phyloP scores from a whole-genome alignment of 2,888 invertebrate species.

The Eupithecia tripunctaria region DNA sequence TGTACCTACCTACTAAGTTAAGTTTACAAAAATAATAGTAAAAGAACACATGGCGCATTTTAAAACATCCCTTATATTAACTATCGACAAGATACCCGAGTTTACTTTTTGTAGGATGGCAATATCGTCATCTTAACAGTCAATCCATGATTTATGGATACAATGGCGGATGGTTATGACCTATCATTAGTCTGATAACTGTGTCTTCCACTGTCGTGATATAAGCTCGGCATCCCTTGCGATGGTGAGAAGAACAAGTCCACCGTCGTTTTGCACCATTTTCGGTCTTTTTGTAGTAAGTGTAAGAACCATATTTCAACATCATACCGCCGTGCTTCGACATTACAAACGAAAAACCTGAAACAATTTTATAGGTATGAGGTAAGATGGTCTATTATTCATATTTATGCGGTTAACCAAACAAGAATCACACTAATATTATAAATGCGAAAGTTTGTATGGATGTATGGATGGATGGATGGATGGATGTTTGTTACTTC shows the following conservation, averaged over 20 bases:
- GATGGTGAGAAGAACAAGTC: slow-evolving; percentile 7
- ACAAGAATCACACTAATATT: too few species aligned
- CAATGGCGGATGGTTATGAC: background rate
- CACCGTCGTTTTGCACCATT: slow-evolving; percentile 19
- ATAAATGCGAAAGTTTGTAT: too few species aligned
- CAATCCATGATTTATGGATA: too few species aligned
- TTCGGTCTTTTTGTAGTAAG: slow-evolving; percentile 7
- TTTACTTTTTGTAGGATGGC: too few species aligned
- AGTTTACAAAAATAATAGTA: too few species aligned
- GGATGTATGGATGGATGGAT: too few species aligned
- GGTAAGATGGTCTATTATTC: background rate
- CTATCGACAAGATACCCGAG: too few species aligned
- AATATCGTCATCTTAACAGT: too few species aligned
- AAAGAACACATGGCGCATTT: too few species aligned
- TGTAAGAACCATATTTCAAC: slow-evolving; percentile 3
- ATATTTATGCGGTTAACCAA: background rate
- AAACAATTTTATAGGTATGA: background rate
- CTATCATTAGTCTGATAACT: slow-evolving; percentile 26
- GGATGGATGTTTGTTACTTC: too few species aligned
- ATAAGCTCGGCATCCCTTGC: slow-evolving; percentile 5
- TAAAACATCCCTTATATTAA: too few species aligned
- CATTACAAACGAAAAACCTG: slow-evolving; percentile 4
- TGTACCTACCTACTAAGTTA: too few species aligned
- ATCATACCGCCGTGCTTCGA: background rate
- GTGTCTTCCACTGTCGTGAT: slow-evolving; percentile 38